Evolutionary conservation across 2,888 invertebrate genomes (phyloP), one percentile per base, ranked within the genome.

Genomic region (Opisthograptis luteolata): DNA sequence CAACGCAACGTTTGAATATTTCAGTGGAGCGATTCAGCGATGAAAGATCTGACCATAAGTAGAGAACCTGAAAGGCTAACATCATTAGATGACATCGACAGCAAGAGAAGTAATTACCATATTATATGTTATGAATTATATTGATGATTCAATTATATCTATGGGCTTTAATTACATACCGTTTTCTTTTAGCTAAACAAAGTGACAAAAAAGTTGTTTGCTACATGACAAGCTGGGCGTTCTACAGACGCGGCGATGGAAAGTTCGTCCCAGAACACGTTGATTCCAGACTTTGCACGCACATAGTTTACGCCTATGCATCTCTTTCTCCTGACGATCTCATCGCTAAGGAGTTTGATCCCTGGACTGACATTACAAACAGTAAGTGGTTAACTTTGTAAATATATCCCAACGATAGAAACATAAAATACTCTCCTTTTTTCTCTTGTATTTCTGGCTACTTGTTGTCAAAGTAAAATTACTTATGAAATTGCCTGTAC

Each of bases 191-290:
- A 88, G 89, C 72, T 55, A 85, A 74, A 64, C 81, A 80, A 43
- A 87, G 76, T 50, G 82, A 82, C 50, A 91, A 89, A 42, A 78
- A 79, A 64, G 94, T 97, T 0, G 93, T 97, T 0, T 98, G 98
- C 77, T 97, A 97, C 72, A 92, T 96, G 76, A 96, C 97, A 0
- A 97, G 95, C 70, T 98, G 97, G 97, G 94, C 97, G 0, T 94
- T 96, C 82, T 96, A 97, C 71, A 92, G 97, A 46, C 94, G 95
- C 62, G 94, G 93, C 0, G 95, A 95, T 45, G 97, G 96, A 2
- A 95, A 96, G 79, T 98, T 96, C 76, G 95, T 95, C 0, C 97
- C 97, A 0, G 97, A 97, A 81, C 93, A 96, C 62, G 87, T 97
- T 1, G 96, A 97, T 68, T 92, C 95, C 0, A 89, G 93, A 41